phyloP scores from a whole-genome alignment of 2,888 invertebrate species.

The Cinara cedri region DNA sequence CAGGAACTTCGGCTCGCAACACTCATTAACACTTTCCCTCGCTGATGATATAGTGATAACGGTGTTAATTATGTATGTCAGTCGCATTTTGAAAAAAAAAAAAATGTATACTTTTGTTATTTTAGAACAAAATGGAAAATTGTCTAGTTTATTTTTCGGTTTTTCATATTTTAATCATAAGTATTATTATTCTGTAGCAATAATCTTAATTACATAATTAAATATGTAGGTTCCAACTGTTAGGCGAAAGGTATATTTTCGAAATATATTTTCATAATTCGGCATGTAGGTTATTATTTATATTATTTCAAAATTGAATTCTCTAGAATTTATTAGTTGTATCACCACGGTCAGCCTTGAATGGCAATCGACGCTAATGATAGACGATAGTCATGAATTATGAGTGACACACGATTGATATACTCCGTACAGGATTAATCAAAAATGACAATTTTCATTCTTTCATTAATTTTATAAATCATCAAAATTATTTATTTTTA shows the following conservation, averaged over 20 bases:
- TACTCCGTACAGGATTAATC: no score
- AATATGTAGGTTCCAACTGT: no score
- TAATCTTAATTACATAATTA: not conserved
- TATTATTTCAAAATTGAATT: not conserved
- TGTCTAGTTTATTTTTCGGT: constrained; percentile 4
- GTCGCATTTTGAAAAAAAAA: constrained; percentile 28
- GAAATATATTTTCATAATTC: not conserved
- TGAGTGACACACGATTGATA: no score
- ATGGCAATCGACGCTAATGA: no score
- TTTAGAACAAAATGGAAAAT: not conserved
- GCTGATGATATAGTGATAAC: constrained; percentile 51
- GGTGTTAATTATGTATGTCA: constrained; percentile 50
- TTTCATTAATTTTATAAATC: no score
- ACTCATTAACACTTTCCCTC: constrained; percentile 55
- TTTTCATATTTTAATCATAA: not conserved
- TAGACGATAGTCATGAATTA: no score
- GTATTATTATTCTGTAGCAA: constrained; percentile 10
- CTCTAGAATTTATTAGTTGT: not conserved
- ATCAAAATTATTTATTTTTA: no score
- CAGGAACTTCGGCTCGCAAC: constrained; percentile 56
- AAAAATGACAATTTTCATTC: no score
- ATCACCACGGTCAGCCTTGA: no score
- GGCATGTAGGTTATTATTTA: not conserved
- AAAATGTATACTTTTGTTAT: constrained; percentile 21
- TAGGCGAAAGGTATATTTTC: no score